phyloP scores from a whole-genome alignment of 2,113 vertebrate genomes.

The Recurvirostra avosetta region DNA sequence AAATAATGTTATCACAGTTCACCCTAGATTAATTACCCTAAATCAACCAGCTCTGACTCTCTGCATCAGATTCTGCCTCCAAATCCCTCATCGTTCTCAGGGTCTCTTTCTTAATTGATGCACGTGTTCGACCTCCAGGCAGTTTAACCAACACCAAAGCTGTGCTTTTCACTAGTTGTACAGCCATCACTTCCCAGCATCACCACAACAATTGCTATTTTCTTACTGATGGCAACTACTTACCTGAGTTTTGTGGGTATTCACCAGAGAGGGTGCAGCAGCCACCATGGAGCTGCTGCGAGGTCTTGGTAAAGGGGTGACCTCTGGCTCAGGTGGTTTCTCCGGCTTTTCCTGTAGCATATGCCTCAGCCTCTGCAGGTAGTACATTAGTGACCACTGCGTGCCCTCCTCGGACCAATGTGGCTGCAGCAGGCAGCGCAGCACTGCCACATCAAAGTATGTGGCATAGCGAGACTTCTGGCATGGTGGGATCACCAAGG shows the following conservation, averaged over 20 bases:
- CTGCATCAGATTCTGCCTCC: neutral
- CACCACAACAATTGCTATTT: neutral
- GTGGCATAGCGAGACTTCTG: constrained; percentile 93
- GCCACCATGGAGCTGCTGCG: constrained; percentile 99
- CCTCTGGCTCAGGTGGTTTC: constrained; percentile 81
- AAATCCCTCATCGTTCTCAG: rapidly evolving
- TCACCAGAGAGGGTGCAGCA: constrained; percentile 91
- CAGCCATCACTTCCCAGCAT: neutral
- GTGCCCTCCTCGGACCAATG: constrained; percentile 98
- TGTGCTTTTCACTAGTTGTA: neutral
- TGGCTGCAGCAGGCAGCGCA: constrained; percentile 94
- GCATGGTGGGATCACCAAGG: constrained; percentile 78
- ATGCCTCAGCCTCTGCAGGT: constrained; percentile 90
- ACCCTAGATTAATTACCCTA: neutral
- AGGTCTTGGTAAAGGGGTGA: constrained; percentile 84
- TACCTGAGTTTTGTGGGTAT: constrained; percentile 98
- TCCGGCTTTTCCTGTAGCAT: constrained; percentile 96
- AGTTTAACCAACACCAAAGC: neutral
- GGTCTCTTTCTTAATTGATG: neutral
- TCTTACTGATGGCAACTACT: neutral
- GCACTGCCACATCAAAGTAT: constrained; percentile 95
- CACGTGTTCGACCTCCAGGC: rapidly evolving
- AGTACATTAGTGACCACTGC: constrained; percentile 96
- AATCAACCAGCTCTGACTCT: neutral
- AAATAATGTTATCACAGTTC: neutral